Evolutionary conservation across 2,888 invertebrate genomes (phyloP).

Genomic region (Encarsia formosa): DNA sequence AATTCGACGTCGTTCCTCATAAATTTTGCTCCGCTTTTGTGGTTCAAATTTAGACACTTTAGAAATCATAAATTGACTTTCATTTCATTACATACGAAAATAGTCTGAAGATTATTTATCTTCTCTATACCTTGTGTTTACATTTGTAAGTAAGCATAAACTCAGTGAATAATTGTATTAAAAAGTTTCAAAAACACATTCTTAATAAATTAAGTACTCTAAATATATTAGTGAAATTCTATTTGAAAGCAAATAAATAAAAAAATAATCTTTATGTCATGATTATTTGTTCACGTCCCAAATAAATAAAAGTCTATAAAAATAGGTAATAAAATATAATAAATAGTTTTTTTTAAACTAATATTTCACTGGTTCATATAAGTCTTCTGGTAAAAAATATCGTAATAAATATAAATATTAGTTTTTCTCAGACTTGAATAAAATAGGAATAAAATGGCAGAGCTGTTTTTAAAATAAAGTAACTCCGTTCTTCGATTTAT

Average conservation of each 20-base stretch:
- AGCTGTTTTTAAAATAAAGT: slow-evolving; percentile 36
- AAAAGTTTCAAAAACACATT: too few species aligned
- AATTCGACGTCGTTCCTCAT: slow-evolving; percentile 10
- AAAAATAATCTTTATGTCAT: too few species aligned
- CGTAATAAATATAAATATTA: slow-evolving; percentile 20
- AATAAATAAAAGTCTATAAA: slow-evolving; percentile 13
- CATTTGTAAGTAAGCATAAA: too few species aligned
- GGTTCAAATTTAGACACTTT: slow-evolving; percentile 13
- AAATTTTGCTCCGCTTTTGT: slow-evolving; percentile 8
- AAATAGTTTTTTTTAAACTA: not conserved
- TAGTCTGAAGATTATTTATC: slow-evolving; percentile 8
- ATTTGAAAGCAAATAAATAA: too few species aligned
- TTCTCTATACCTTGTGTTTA: slow-evolving; percentile 30
- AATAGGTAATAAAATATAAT: slow-evolving; percentile 9
- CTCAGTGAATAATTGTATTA: too few species aligned
- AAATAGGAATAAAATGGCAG: slow-evolving; percentile 17
- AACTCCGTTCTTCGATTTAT: slow-evolving; percentile 15
- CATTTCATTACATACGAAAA: slow-evolving; percentile 16
- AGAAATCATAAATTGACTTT: slow-evolving; percentile 20
- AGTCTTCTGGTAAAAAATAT: not conserved
- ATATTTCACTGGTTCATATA: slow-evolving; percentile 5
- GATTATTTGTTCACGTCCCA: too few species aligned
- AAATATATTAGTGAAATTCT: too few species aligned
- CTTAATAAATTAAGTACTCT: too few species aligned
- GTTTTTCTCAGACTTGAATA: slow-evolving; percentile 23